Conservation (phyloP, 2,888 invertebrate genomes). For the Polylopha cassiicola region DNA sequence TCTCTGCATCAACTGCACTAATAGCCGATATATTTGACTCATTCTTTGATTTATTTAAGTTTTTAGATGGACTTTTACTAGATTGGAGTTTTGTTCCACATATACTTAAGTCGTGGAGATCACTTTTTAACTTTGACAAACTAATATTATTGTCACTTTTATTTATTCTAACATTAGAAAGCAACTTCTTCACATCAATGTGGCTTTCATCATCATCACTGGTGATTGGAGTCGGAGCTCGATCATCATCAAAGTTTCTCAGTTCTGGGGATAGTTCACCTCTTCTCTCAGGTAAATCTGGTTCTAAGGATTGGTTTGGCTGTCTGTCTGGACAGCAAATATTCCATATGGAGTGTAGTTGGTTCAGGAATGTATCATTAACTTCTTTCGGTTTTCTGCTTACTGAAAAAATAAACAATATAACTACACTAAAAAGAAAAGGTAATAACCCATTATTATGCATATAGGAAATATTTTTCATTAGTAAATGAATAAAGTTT, state of each 20-base stretch:
- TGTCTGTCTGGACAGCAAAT: conserved; percentile 55
- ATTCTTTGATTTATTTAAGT: conserved; percentile 6
- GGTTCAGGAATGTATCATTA: conserved; percentile 40
- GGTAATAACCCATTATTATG: background rate
- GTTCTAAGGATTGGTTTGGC: conserved; percentile 33
- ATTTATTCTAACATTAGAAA: too few species aligned
- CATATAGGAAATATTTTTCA: background rate
- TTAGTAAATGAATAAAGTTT: background rate
- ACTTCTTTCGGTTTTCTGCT: conserved; percentile 50
- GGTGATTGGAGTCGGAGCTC: conserved; percentile 42
- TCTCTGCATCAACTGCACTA: conserved; percentile 20
- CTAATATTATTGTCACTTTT: too few species aligned
- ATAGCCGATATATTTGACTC: conserved; percentile 20
- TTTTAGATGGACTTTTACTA: conserved; percentile 5
- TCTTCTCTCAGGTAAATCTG: conserved; percentile 35
- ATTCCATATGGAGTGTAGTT: conserved; percentile 53
- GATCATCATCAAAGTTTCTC: conserved; percentile 44
- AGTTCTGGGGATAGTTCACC: conserved; percentile 44
- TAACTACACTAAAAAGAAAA: background rate
- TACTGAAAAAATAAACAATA: conserved; percentile 37
- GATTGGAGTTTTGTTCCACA: conserved; percentile 4
- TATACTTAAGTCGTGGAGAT: background rate
- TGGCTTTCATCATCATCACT: conserved; percentile 39
- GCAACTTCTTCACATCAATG: too few species aligned
- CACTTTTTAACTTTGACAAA: too few species aligned